Base-by-base conservation (phyloP, 2,797 vertebrate genomes). In the Sebastes trivittatus region DNA sequence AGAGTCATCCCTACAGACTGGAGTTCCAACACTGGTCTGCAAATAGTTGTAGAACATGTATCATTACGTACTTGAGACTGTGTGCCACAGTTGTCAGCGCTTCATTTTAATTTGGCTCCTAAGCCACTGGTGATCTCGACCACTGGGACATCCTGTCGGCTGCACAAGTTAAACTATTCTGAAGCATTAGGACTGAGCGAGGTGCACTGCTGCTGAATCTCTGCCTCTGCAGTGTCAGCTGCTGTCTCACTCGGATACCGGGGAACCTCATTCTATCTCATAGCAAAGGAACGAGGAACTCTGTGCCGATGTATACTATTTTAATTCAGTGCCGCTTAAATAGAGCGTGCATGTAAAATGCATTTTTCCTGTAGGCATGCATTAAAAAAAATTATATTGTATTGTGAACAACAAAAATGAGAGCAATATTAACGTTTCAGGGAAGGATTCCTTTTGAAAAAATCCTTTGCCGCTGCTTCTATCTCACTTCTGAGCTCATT, bases 51-150 rank as follows among this genome's bases (percentile, higher is more conserved):
- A 81, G 81, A 92, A 81, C 87, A 83, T 85, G 83, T 87, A 90
- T 92, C 89, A 89, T 92, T 89, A 91, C 77, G 62, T 81, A 61
- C 73, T 80, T 61, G 87, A 73, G 91, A 90, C 87, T 69, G 87
- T 85, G 90, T 84, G 90, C 83, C 88, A 81, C 86, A 88, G 86
- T 94, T 94, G 93, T 93, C 93, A 94, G 90, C 85, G 36, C 90
- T 92, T 92, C 85, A 88, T 92, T 94, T 95, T 94, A 94, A 93
- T 95, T 92, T 93, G 92, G 83, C 87, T 93, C 89, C 87, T 64
- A 79, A 83, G 89, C 88, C 91, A 81, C 91, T 79, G 87, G 88
- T 78, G 84, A 86, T 80, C 91, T 85, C 58, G 73, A 90, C 92
- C 93, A 55, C 85, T 81, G 94, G 93, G 94, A 94, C 90, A 90